These are phyloP conservation scores for Apodemus speciosus DNA, from an alignment of 2,113 vertebrate genomes.

Conservation along the genomic window DNA sequence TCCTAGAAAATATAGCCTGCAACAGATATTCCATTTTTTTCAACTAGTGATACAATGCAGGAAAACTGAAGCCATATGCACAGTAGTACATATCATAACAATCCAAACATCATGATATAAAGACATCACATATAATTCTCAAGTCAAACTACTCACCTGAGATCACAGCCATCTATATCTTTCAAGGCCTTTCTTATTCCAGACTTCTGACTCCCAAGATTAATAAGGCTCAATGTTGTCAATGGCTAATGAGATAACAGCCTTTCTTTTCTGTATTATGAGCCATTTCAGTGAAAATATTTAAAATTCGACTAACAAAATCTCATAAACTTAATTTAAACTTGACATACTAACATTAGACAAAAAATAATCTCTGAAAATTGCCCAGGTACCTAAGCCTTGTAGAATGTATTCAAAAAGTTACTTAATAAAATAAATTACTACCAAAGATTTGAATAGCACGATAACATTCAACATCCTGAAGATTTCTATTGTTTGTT, in stretches of 20 bases:
- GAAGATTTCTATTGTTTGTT: not conserved
- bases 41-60: not conserved
- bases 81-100: not conserved
- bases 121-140: not conserved
- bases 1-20: not conserved
- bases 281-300: not conserved
- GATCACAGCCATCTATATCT: not conserved
- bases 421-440: not conserved
- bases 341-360: not conserved
- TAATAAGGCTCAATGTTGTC: not conserved
- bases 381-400: not conserved
- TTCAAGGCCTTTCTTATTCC: not conserved
- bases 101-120: not conserved
- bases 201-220: not conserved
- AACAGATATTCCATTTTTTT: not conserved
- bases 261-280: not conserved
- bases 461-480: not conserved
- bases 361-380: not conserved
- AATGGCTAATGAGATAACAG: accelerated
- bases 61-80: not conserved
- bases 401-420: not conserved
- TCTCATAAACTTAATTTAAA: not conserved
- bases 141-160: not conserved
- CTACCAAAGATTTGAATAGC: not conserved
- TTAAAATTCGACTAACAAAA: not conserved